Conservation (phyloP, 1,140 invertebrate genomes). For the Rhopalosiphum maidis region DNA sequence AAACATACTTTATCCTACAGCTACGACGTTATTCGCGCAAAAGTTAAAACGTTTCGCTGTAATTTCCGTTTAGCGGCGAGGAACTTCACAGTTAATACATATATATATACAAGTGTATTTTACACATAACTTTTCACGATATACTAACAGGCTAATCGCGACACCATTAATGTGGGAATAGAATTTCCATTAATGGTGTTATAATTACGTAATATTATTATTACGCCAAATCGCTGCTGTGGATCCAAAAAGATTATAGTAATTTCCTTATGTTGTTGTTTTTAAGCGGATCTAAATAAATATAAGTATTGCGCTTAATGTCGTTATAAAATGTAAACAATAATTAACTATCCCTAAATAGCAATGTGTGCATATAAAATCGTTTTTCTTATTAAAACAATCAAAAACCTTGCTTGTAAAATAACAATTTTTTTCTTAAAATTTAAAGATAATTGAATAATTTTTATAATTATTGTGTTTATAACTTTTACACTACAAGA, state of each 20-base stretch:
- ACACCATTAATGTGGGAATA: neutral
- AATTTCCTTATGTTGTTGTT: neutral
- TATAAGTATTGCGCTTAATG: neutral
- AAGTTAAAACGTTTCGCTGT: constrained; percentile 49
- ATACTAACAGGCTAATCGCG: constrained; percentile 19
- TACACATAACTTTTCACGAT: constrained; percentile 28
- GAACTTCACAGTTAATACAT: neutral
- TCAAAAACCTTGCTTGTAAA: neutral
- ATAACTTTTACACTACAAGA: neutral
- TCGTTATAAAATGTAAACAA: neutral
- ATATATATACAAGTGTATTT: neutral
- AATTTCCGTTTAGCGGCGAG: constrained; percentile 18
- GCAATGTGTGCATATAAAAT: neutral
- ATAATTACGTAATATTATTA: neutral
- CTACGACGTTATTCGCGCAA: neutral
- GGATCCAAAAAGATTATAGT: neutral
- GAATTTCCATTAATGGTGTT: neutral
- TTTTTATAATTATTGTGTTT: neutral
- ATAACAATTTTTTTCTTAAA: neutral
- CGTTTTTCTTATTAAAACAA: neutral
- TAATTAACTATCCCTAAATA: neutral
- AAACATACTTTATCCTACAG: constrained; percentile 11
- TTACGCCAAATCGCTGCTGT: neutral
- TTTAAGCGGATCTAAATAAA: neutral
- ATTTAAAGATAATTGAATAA: neutral